Base-by-base conservation (phyloP, 2,888 invertebrate genomes). In the Erebia ligea region DNA sequence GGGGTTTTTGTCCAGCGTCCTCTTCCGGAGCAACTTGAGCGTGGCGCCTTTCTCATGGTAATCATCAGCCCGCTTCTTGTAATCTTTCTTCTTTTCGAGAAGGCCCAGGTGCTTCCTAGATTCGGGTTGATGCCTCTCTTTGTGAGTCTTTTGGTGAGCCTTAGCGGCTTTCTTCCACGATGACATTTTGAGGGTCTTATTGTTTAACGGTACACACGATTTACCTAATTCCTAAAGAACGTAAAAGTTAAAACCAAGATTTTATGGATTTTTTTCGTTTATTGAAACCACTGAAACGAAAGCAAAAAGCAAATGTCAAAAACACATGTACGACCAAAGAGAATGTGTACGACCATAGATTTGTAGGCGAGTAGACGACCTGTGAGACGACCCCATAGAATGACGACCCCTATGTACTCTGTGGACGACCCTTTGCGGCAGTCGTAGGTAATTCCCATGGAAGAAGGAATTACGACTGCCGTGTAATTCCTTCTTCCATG, bases 1-100 rank as follows among this genome's bases (percentile, higher is more conserved):
- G 0, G 99, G 98, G 93, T 99, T 99, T 86, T 96, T 97, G 84
- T 98, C 97, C 25, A 98, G 90, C 0, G 98, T 99, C 72, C 97
- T 95, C 85, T 96, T 96, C 70, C 96, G 95, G 68, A 99, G 88
- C 42, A 97, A 86, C 84, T 97, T 97, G 1, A 99, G 86, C 0
- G 97, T 97, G 70, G 95, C 95, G 69, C 97, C 95, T 84, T 99
- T 99, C 71, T 96, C 95, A 84, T 98, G 96, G 76, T 95, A 96
- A 87, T 98, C 96, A 70, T 94, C 94, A 0, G 98, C 97, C 62
- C 98, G 94, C 72, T 94, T 91, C 75, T 96, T 95, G 84, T 98
- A 98, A 84, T 98, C 98, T 80, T 98, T 97, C 84, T 98, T 98
- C 88, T 98, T 98, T 83, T 98, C 98, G 2, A 98, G 90, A 9